Base-by-base conservation (phyloP, 2,888 invertebrate species). In the Falcaria lacertinaria region DNA sequence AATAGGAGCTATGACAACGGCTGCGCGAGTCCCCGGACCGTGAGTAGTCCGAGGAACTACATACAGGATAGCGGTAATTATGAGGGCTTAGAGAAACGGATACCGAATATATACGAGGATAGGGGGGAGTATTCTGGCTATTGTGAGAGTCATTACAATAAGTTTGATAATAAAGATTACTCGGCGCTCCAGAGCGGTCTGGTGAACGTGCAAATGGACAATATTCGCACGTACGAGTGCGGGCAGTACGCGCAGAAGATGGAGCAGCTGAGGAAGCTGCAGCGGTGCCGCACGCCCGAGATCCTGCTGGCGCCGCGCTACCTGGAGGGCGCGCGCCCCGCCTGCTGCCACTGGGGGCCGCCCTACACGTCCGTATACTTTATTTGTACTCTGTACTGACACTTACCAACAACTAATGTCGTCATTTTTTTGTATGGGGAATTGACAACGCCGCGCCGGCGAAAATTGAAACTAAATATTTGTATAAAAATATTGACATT, bases 281-380 rank as follows among this genome's bases (percentile, higher is more conserved):
- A 82, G 60, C 80, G 92, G 38, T 92, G 93, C 39, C 91, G 94
- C 54, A 95, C 95, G 0, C 94, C 95, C 0, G 96, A 96, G 84
- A 93, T 96, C 32, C 80, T 96, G 25, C 78, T 96, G 16, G 93
- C 95, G 0, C 96, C 96, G 13, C 92, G 94, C 54, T 94, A 93
- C 70, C 73, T 94, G 41, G 91, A 92, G 46, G 78, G 80, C n/a
- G n/a, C n/a, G n/a, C n/a, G 87, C 16, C 89, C 81, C 53, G 74
- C 86, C 33, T 80, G 89, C 77, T 81, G 90, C 60, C 79, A 91
- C 56, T 83, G 91, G 90, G 77, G 88, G 48, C 67, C 81, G 16
- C 75, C 87, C 0, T 84, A 83, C 38, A 48, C 71, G 85, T 85
- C 35, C 76, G 80, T 76, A 36, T 33, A 36, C 16, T 22, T n/a